Conservation (phyloP, 2,888 invertebrate genomes). For the Agrypnus murinus region DNA sequence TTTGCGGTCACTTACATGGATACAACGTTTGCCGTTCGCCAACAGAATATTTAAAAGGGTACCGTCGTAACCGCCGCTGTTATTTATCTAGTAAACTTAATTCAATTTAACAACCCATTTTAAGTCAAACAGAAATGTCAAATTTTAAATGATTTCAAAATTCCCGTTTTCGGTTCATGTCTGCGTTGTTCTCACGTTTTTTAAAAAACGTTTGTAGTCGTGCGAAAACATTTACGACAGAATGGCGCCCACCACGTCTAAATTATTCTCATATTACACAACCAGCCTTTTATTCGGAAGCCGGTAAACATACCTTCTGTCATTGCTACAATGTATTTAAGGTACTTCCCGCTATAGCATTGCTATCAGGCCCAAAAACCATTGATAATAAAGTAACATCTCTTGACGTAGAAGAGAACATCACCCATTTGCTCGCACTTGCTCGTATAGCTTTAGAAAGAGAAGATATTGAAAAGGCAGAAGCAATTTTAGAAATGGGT, state of each 20-base stretch:
- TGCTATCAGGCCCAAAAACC: slow-evolving; percentile 34
- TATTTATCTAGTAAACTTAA: no score
- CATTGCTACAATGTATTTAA: not conserved
- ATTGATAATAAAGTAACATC: slow-evolving; percentile 43
- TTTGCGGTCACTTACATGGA: no score
- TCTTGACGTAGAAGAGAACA: slow-evolving; percentile 67
- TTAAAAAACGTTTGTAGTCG: slow-evolving; percentile 10
- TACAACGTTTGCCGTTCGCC: no score
- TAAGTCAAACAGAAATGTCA: slow-evolving; percentile 15
- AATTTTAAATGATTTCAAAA: slow-evolving; percentile 33
- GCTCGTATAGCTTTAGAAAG: slow-evolving; percentile 67
- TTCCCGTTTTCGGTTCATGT: slow-evolving; percentile 46
- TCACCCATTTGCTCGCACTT: slow-evolving; percentile 66
- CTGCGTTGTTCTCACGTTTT: slow-evolving; percentile 25
- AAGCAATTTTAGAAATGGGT: slow-evolving; percentile 68
- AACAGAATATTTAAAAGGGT: no score
- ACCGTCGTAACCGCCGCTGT: no score
- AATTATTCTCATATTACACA: slow-evolving; percentile 16
- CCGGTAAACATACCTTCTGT: slow-evolving; percentile 2
- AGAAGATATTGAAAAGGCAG: slow-evolving; percentile 67
- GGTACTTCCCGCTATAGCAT: slow-evolving; percentile 36
- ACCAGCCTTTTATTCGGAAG: not conserved
- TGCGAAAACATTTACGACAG: slow-evolving; percentile 14
- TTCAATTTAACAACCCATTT: no score
- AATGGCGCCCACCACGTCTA: slow-evolving; percentile 19